These are phyloP conservation scores for Neoniphon sammara DNA, from an alignment of 2,797 vertebrate species.

Conservation along the genomic window DNA sequence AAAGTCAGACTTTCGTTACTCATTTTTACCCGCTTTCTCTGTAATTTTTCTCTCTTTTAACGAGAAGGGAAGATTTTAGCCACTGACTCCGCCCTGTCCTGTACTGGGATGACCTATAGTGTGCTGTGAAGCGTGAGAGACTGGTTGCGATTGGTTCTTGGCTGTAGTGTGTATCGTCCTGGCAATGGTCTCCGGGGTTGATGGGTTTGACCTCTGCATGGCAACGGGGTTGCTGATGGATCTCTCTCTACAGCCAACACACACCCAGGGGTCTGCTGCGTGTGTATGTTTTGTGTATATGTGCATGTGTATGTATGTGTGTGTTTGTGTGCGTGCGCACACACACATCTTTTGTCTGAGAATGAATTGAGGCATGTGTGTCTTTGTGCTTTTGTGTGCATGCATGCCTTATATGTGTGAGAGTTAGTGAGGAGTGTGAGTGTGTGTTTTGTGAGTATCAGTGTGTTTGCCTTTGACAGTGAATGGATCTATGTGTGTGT, in stretches of 20 bases:
- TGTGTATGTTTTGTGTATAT: slow-evolving; percentile 29
- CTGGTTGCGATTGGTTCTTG: slow-evolving; percentile 71
- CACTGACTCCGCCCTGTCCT: slow-evolving; percentile 32
- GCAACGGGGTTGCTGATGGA: slow-evolving; percentile 75
- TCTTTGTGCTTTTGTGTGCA: no score
- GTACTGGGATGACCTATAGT: slow-evolving; percentile 44
- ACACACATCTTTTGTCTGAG: slow-evolving; percentile 39
- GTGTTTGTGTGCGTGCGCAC: slow-evolving; percentile 2
- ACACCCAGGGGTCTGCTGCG: slow-evolving; percentile 48
- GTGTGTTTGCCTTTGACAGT: no score
- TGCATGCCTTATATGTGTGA: slow-evolving; percentile 11
- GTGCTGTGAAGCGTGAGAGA: slow-evolving; percentile 50
- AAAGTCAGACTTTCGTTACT: background rate
- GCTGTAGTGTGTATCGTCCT: slow-evolving; percentile 63
- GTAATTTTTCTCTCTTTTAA: no score
- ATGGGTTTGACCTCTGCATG: slow-evolving; percentile 79
- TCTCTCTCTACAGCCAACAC: slow-evolving; percentile 63
- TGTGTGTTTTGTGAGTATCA: background rate
- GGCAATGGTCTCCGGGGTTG: slow-evolving; percentile 74
- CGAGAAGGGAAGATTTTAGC: background rate
- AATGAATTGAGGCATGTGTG: background rate
- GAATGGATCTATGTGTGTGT: background rate
- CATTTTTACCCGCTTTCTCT: background rate
- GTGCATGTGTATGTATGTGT: slow-evolving; percentile 41
- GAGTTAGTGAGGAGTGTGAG: background rate